Base-by-base conservation (phyloP, 2,797 vertebrate species). In the Pangasius macronema region DNA sequence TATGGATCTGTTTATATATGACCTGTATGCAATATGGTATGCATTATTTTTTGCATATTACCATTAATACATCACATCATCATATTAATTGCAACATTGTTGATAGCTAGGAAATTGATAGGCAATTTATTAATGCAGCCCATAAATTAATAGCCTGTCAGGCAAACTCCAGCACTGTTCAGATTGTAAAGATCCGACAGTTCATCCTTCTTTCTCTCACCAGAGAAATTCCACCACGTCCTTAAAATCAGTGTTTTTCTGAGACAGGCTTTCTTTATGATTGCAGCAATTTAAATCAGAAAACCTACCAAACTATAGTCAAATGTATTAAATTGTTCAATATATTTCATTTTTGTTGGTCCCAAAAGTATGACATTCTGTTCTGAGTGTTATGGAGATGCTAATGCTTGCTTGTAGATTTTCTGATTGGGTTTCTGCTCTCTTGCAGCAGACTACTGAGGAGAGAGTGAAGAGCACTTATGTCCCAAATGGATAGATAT, bases 211-310 rank as follows among this genome's bases (percentile, higher is more conserved):
- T 33, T 33, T 30, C 63, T 16, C n/a, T 67, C 63, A 67, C 10
- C 13, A 5, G 30, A 36, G 30, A 68, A 13, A 68, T 36, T 68
- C 16, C 65, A 65, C 13, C 63, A 36, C 4, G 24, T 82, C 2
- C 30, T 84, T 36, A 88, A 55, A 70, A 72, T 51, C 24, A 51
- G 11, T 27, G 42, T 3, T 49, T 94, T 91, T 92, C 65, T 68
- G 65, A 68, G 13, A 68, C 30, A 68, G 16, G 5, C 5, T 68
- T 68, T 68, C 30, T 68, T 68, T 33, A 68, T 3, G 65, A 36
- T 68, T 18, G 27, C 27, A 65, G 10, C 27, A 30, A 65, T 65
- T 63, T 59, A 59, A 59, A 59, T 24, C 61, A n/a, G 61, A 65
- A 63, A 65, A n/a, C 27, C n/a, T 65, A 11, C 27, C 61, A 65